These are phyloP conservation scores for Hemicordylus capensis DNA, from an alignment of 2,113 vertebrate species.

Conservation along the genomic window DNA sequence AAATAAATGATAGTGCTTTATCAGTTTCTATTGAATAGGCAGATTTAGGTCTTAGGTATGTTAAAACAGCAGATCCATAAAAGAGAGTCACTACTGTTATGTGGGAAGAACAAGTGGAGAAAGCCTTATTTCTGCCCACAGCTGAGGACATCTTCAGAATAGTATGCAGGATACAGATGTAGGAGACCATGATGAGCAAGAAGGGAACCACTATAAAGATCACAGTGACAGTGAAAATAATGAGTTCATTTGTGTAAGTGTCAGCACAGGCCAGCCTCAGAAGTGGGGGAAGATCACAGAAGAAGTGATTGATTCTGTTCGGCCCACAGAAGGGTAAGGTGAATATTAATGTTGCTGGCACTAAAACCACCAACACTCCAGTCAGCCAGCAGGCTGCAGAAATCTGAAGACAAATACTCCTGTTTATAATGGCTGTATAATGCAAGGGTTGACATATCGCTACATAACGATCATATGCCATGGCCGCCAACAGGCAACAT, in stretches of 20 bases:
- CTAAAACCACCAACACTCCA: neutral
- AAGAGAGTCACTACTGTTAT: constrained; percentile 59
- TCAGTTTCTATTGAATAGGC: constrained; percentile 16
- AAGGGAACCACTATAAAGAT: constrained; percentile 38
- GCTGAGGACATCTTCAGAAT: constrained; percentile 47
- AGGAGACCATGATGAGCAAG: constrained; percentile 46
- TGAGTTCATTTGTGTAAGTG: neutral
- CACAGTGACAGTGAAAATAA: neutral
- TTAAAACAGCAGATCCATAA: constrained; percentile 63
- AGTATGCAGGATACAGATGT: constrained; percentile 50
- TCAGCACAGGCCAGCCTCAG: neutral
- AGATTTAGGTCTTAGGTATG: constrained; percentile 47
- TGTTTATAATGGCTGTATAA: neutral
- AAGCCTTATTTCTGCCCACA: constrained; percentile 53
- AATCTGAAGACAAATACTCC: neutral
- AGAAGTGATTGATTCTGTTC: neutral
- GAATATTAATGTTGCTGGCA: neutral
- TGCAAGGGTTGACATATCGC: neutral
- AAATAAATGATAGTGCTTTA: constrained; percentile 59
- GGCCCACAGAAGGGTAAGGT: constrained; percentile 1
- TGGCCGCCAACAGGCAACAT: neutral
- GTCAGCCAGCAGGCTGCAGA: neutral
- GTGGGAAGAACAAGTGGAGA: constrained; percentile 66
- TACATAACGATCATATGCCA: neutral
- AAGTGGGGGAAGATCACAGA: neutral